Percentiles rank a stretch among this genome's conserved stretches.
phyloP scores from a whole-genome alignment of 2,888 invertebrate genomes.

The Lasioglossum villosulum region DNA sequence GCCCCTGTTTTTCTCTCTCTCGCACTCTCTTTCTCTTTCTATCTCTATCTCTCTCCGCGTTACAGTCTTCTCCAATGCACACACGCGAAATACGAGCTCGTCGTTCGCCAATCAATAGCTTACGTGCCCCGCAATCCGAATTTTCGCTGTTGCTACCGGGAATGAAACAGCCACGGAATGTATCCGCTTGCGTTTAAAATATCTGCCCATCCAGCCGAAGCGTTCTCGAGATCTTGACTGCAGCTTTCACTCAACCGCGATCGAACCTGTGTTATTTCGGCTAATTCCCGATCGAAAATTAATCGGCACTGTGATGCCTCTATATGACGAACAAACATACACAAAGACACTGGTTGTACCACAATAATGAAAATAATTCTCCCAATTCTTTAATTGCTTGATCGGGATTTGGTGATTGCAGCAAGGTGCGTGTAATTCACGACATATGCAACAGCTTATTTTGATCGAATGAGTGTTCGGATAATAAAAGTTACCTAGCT shows the following conservation, averaged over 20 bases:
- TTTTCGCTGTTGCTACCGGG: constrained; percentile 59
- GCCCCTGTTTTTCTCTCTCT: constrained; percentile 36
- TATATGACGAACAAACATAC: neutral
- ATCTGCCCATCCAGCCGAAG: constrained; percentile 52
- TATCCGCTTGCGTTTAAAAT: constrained; percentile 67
- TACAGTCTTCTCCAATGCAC: constrained; percentile 28
- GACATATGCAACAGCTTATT: too few relatives aligned
- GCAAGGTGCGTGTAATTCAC: too few relatives aligned
- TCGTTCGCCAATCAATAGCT: constrained; percentile 72
- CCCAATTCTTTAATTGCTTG: too few relatives aligned
- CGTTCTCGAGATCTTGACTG: constrained; percentile 18
- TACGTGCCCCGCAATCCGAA: constrained; percentile 69
- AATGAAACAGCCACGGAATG: constrained; percentile 68
- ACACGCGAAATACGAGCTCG: constrained; percentile 59
- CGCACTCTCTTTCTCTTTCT: constrained; percentile 17
- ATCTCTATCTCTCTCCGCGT: constrained; percentile 29
- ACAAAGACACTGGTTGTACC: too few relatives aligned
- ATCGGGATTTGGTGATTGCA: too few relatives aligned
- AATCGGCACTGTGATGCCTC: constrained; percentile 1
- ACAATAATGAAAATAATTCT: too few relatives aligned
- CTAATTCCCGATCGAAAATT: constrained; percentile 37
- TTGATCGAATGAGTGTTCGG: too few relatives aligned
- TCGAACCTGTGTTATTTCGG: constrained; percentile 1
- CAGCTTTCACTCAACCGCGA: neutral
- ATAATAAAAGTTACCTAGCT: too few relatives aligned